A percentile compares a stretch with the other conserved stretches of the same genome.
Conservation (phyloP, 2,797 vertebrate species). For the Phrynocephalus vlangalii region DNA sequence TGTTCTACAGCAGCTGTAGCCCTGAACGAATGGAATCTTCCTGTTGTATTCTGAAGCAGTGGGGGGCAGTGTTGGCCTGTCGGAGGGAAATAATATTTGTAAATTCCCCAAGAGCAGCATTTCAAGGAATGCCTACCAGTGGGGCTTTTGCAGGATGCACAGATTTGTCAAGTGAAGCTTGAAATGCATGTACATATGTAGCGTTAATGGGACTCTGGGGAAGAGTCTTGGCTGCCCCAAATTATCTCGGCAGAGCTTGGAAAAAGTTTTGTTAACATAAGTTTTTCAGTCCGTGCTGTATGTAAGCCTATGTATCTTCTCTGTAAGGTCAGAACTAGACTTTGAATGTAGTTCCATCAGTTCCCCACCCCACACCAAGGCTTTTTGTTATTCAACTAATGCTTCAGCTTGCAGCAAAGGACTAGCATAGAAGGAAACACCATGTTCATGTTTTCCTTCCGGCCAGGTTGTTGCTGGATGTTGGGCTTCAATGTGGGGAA, state of each 20-base stretch:
- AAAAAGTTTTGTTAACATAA: not conserved
- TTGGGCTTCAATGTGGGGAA: not conserved
- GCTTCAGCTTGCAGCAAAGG: not conserved
- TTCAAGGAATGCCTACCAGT: not conserved
- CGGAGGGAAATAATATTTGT: not conserved
- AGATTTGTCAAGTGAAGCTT: not conserved
- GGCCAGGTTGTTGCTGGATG: not conserved
- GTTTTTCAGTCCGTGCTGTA: too few relatives aligned
- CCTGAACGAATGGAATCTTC: conserved; percentile 9
- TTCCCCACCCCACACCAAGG: too few relatives aligned
- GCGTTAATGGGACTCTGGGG: not conserved
- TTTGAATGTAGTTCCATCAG: not conserved
- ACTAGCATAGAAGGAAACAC: too few relatives aligned
- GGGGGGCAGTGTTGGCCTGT: conserved; percentile 10
- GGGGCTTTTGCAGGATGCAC: not conserved
- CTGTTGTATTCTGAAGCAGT: not conserved
- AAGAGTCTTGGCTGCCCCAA: not conserved
- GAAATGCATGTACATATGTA: not conserved
- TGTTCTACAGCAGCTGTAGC: conserved; percentile 17
- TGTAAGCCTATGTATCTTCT: not conserved
- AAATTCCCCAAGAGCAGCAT: not conserved
- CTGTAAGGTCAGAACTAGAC: not conserved
- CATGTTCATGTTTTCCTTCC: not conserved
- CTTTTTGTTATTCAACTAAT: not conserved
- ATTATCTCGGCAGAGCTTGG: not conserved